Evolutionary conservation across 2,113 vertebrate genomes (phyloP), one percentile per base, ranked within the genome.

Genomic region (Toxotes chatareus): DNA sequence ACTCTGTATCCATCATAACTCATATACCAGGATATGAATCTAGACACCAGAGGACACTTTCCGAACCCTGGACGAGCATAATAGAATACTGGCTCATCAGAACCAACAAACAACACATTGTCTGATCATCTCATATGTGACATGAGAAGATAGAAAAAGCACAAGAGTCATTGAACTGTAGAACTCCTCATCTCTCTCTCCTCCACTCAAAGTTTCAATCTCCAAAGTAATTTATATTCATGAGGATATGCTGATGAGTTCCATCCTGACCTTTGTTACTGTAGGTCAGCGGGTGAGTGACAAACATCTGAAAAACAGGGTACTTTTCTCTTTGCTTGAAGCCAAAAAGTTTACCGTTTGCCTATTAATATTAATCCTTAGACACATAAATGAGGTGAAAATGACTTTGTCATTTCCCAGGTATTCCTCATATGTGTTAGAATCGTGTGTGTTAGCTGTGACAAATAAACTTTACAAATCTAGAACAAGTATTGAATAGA

Each of bases 141-240:
- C 36, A n/a, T 34, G 46, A 53, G 16, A 55, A 64, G 56, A 69
- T 21, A 17, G 32, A 69, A 53, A 17, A 31, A 19, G 55, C 68
- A 16, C 14, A 0, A 17, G 65, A 21, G 46, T 27, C 74, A 27
- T 47, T 32, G 32, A 57, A 34, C 72, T 42, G 38, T 7, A 74
- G 1, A 56, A 38, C 53, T n/a, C 31, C 49, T 65, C 36, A 13
- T 16, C 32, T 67, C 73, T 21, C 73, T 44, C 23, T 57, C 31
- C 60, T 80, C 38, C 46, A 59, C 62, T 76, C 66, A 76, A 74
- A 55, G 70, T 76, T 68, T 60, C 23, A 62, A 67, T 82, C 78
- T 85, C 69, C 49, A 79, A 27, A 63, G 34, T 87, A 63, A 85
- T 87, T 87, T 82, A 87, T 85, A 85, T 85, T 90, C 83, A 87